A percentile compares a stretch with the other conserved stretches of the same genome.
Evolutionary conservation across 2,888 invertebrate species (phyloP).

Genomic region (Eumerus sabulonum): DNA sequence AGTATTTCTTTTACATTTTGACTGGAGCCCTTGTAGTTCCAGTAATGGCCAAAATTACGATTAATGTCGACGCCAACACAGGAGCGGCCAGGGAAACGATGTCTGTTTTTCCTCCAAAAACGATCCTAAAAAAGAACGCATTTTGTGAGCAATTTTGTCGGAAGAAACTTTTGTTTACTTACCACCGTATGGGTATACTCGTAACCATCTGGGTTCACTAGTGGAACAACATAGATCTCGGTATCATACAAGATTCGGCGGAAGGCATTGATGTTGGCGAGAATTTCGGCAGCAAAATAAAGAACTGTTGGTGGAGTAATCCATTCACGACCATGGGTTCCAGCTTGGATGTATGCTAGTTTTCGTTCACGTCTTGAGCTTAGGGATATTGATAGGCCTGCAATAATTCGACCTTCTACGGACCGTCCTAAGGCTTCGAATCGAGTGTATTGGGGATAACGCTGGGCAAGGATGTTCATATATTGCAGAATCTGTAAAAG

Average conservation of each 20-base stretch:
- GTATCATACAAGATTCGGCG: slow-evolving; percentile 74
- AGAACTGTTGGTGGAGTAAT: slow-evolving; percentile 84
- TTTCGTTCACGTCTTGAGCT: slow-evolving; percentile 73
- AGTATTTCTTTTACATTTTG: slow-evolving; percentile 73
- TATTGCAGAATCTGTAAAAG: slow-evolving; percentile 76
- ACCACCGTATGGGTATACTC: slow-evolving; percentile 76
- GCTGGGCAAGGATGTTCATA: slow-evolving; percentile 74
- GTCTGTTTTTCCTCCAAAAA: slow-evolving; percentile 86
- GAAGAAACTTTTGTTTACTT: too few species aligned
- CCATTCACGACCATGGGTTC: slow-evolving; percentile 83
- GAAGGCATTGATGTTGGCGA: slow-evolving; percentile 80
- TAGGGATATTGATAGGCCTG: slow-evolving; percentile 75
- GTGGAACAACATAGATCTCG: slow-evolving; percentile 76
- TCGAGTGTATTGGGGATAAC: slow-evolving; percentile 73
- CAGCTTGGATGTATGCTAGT: slow-evolving; percentile 77
- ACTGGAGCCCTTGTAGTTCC: slow-evolving; percentile 82
- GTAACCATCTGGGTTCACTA: slow-evolving; percentile 79
- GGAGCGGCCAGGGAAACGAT: slow-evolving; percentile 77
- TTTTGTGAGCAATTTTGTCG: not conserved
- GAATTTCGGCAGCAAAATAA: slow-evolving; percentile 83
- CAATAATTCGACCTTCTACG: slow-evolving; percentile 76
- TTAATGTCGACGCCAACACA: slow-evolving; percentile 88
- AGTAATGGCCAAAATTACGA: slow-evolving; percentile 86
- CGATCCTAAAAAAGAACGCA: slow-evolving; percentile 73
- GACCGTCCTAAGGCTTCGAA: slow-evolving; percentile 75